Percentiles rank a stretch among this genome's conserved stretches.
phyloP scores from a whole-genome alignment of 2,797 vertebrate species.

The Myotis planiceps region DNA sequence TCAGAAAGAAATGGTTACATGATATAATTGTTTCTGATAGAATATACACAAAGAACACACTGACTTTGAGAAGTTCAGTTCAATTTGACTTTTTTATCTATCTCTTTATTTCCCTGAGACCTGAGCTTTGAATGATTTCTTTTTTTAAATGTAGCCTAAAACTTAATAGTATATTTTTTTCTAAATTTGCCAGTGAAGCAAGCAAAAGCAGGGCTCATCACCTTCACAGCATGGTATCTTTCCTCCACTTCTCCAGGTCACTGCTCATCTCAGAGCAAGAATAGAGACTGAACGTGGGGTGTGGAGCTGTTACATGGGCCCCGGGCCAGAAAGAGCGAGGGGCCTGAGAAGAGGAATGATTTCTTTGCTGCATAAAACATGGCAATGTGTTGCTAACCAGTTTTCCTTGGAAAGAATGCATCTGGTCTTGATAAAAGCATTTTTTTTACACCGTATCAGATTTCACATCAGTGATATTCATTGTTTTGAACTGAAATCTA shows the following conservation, averaged over 20 bases:
- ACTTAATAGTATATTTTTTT: neutral
- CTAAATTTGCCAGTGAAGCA: neutral
- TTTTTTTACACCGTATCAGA: neutral
- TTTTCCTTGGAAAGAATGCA: neutral
- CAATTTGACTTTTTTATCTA: constrained; percentile 42
- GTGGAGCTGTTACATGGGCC: neutral
- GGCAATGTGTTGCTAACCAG: neutral
- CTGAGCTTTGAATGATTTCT: neutral
- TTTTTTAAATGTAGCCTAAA: neutral
- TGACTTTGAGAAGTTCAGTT: constrained; percentile 24
- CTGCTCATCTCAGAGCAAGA: neutral
- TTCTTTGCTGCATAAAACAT: neutral
- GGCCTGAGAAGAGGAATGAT: neutral
- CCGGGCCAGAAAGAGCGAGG: neutral
- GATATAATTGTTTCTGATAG: constrained; percentile 54
- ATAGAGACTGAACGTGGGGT: neutral
- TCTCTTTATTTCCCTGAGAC: constrained; percentile 34
- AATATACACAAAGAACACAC: neutral
- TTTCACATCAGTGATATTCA: neutral
- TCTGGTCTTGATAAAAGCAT: neutral
- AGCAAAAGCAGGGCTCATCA: neutral
- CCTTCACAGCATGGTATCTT: neutral
- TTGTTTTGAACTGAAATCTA: neutral
- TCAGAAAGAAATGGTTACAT: constrained; percentile 47
- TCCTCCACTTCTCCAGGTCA: neutral